Evolutionary conservation across 2,888 invertebrate species (phyloP), one percentile per base, ranked within the genome.

Genomic region (Aspidiotus rigidus): DNA sequence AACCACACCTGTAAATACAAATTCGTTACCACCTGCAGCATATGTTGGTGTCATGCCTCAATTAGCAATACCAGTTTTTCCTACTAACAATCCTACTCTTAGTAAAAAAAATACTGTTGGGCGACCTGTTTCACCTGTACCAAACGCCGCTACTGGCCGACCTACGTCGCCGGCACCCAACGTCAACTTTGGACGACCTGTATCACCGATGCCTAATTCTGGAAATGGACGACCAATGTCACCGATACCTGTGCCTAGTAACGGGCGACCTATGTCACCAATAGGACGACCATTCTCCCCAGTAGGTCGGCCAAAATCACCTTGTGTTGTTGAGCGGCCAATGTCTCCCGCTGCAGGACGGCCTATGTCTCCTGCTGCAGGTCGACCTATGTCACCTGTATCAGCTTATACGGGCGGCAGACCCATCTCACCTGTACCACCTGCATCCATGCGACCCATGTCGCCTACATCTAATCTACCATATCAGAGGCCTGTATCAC

Each of bases 11-110:
- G 11, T 54, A 7, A 70, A 40, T 28, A 41, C 69, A 7, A 42
- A n/a, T 28, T 15, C 59, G 7, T 28, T 70, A 15, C 69, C 71
- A 2, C 62, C 71, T 60, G 61, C 75, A 74, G 70, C 74, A 74
- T 72, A 72, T 60, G 70, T 72, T 70, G 70, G 73, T 72, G 40
- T 72, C 63, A 59, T 59, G 54, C 69, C 70, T 8, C 66, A 64
- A 61, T 53, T 70, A 41, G 66, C 70, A 7, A 66, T 70, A 62
- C 66, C 70, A 7, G 70, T 70, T 9, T 66, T 70, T 39, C 70
- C 70, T 2, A 61, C 60, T 16, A 62, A 69, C 56, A 59, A 54
- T 6, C 16, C 39, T 7, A 3, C 17, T 28, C 17, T 28, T 39
- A 16, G 39, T 7, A 59, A 59, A 59, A 13, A 11, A 2, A 17